Percentiles rank a stretch among this genome's conserved stretches.
Evolutionary conservation across 1,140 invertebrate species (phyloP).

Genomic region (Helicoverpa zea): DNA sequence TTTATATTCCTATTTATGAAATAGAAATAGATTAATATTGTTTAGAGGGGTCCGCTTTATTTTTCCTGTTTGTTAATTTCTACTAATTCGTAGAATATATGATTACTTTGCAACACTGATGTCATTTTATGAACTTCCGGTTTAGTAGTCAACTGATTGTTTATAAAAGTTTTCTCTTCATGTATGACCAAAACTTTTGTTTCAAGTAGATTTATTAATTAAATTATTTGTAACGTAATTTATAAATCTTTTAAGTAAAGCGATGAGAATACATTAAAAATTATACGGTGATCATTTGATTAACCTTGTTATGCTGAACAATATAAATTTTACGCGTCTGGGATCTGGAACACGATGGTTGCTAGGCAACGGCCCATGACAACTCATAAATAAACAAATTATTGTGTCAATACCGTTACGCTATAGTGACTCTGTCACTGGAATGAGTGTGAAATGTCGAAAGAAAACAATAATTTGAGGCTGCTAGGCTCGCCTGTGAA

Average conservation of each 20-base stretch:
- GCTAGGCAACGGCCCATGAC: conserved; percentile 70
- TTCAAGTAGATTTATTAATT: not conserved
- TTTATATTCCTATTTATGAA: not conserved
- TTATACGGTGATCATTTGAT: no score
- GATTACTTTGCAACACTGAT: not conserved
- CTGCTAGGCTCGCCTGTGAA: conserved; percentile 81
- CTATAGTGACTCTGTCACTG: conserved; percentile 44
- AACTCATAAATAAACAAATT: conserved; percentile 53
- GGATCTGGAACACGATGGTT: conserved; percentile 52
- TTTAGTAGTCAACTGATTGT: not conserved
- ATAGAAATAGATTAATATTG: not conserved
- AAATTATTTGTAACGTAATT: not conserved
- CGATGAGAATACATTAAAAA: no score
- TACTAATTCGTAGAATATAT: not conserved
- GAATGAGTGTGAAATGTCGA: conserved; percentile 77
- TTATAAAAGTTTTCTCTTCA: not conserved
- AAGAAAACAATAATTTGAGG: conserved; percentile 78
- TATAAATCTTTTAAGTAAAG: not conserved
- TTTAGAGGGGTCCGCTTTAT: not conserved
- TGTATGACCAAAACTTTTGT: not conserved
- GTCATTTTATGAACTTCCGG: not conserved
- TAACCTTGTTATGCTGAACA: not conserved
- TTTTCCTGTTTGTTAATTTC: not conserved
- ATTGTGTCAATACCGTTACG: conserved; percentile 27
- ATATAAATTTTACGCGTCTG: not conserved